Evolutionary conservation across 2,888 invertebrate species (phyloP).

Genomic region (Protophormia terraenovae): DNA sequence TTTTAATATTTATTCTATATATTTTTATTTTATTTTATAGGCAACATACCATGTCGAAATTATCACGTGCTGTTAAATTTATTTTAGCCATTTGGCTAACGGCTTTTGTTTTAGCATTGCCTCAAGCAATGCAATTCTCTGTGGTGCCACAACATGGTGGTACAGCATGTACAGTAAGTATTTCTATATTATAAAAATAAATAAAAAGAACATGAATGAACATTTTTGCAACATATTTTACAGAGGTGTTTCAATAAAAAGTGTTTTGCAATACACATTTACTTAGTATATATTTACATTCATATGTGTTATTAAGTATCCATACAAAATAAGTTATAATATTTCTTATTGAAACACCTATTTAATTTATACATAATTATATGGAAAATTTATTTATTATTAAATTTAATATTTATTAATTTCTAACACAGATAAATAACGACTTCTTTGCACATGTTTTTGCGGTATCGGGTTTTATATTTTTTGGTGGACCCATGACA

Average conservation of each 20-base stretch:
- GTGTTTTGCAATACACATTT: too few relatives aligned
- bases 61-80: conserved; percentile 91
- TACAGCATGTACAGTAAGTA: conserved; percentile 79
- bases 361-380: too few relatives aligned
- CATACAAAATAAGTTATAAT: too few relatives aligned
- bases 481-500: conserved; percentile 94
- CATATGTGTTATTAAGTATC: too few relatives aligned
- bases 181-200: background rate
- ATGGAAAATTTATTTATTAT: background rate
- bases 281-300: too few relatives aligned
- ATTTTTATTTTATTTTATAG: conserved; percentile 70
- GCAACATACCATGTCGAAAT: conserved; percentile 91
- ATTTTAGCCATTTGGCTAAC: conserved; percentile 91
- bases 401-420: conserved; percentile 1
- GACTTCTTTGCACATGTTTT: conserved; percentile 86
- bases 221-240: background rate
- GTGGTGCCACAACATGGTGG: conserved; percentile 77
- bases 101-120: conserved; percentile 88
- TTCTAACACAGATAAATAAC: conserved; percentile 78
- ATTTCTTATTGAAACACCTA: background rate
- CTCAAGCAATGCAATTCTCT: conserved; percentile 84
- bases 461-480: conserved; percentile 90
- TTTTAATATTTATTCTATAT: conserved; percentile 19
- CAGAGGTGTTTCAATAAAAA: background rate
- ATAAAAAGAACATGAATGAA: background rate